phyloP scores from a whole-genome alignment of 2,797 vertebrate species.

The Philypnodon macrostomus region DNA sequence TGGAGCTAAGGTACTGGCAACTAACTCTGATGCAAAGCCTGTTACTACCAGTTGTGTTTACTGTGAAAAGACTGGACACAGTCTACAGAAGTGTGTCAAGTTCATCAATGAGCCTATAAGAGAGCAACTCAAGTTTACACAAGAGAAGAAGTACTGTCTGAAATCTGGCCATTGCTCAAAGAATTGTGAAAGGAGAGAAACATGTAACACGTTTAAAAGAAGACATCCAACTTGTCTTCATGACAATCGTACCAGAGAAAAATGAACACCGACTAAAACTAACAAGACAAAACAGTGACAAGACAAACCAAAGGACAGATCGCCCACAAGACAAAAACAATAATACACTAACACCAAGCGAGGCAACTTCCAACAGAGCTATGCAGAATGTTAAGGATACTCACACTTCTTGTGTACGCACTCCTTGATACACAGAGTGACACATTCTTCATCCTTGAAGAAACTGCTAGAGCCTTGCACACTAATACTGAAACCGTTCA shows the following conservation, averaged over 20 bases:
- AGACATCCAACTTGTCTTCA: conserved; percentile 24
- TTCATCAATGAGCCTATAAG: background rate
- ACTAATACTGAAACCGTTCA: conserved; percentile 18
- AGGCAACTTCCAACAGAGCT: conserved; percentile 19
- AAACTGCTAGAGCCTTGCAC: conserved; percentile 13
- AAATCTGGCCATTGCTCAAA: conserved; percentile 24
- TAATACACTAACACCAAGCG: background rate
- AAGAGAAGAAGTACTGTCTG: conserved; percentile 13
- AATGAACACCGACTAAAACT: background rate
- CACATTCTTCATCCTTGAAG: conserved; percentile 32
- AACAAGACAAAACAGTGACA: background rate
- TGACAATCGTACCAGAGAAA: conserved; percentile 4
- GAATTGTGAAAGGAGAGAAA: conserved; percentile 2
- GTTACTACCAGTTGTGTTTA: background rate
- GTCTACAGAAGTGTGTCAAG: background rate
- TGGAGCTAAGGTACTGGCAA: conserved; percentile 12
- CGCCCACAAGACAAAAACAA: background rate
- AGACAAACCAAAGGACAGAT: background rate
- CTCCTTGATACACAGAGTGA: conserved; percentile 41
- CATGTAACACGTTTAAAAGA: conserved; percentile 6
- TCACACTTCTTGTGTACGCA: conserved; percentile 29
- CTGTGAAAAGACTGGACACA: conserved; percentile 30
- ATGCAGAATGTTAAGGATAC: conserved; percentile 4
- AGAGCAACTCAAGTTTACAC: conserved; percentile 18
- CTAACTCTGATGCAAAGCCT: background rate